phyloP scores from a whole-genome alignment of 2,113 vertebrate species.

The Collichthys lucidus region DNA sequence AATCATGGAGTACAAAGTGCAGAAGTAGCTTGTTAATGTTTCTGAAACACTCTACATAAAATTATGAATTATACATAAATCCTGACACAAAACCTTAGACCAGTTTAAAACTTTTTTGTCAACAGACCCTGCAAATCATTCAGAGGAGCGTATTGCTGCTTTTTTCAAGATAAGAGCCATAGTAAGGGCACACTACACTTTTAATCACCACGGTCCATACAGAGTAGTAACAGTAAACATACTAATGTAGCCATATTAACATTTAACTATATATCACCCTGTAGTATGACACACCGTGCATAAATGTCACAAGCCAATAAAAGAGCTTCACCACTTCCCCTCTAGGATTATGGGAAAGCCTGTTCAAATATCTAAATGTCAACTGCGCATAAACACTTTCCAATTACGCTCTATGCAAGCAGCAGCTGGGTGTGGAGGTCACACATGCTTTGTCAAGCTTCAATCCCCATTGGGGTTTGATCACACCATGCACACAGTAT shows the following conservation, averaged over 20 bases:
- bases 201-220: conserved; percentile 25
- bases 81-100: not conserved
- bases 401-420: conserved; percentile 75
- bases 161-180: conserved; percentile 1
- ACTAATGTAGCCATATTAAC: conserved; percentile 17
- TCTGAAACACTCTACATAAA: not conserved
- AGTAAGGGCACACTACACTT: conserved; percentile 11
- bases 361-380: conserved; percentile 86
- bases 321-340: conserved; percentile 57
- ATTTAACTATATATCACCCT: conserved; percentile 27
- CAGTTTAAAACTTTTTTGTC: conserved; percentile 4
- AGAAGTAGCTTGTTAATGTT: not conserved
- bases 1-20: conserved; percentile 1
- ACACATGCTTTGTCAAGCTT: conserved; percentile 67
- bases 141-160: conserved; percentile 18
- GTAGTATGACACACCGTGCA: conserved; percentile 24
- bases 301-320: conserved; percentile 78
- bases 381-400: conserved; percentile 83
- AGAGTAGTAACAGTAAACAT: conserved; percentile 14
- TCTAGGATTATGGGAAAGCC: conserved; percentile 76
- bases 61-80: conserved; percentile 47
- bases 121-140: conserved; percentile 10
- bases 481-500: conserved; percentile 41
- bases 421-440: conserved; percentile 67
- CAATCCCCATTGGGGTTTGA: conserved; percentile 56